Base-by-base conservation (phyloP, 30 jellyfish, hydroid and myxozoan genomes). In the Catostylus mosaicus region DNA sequence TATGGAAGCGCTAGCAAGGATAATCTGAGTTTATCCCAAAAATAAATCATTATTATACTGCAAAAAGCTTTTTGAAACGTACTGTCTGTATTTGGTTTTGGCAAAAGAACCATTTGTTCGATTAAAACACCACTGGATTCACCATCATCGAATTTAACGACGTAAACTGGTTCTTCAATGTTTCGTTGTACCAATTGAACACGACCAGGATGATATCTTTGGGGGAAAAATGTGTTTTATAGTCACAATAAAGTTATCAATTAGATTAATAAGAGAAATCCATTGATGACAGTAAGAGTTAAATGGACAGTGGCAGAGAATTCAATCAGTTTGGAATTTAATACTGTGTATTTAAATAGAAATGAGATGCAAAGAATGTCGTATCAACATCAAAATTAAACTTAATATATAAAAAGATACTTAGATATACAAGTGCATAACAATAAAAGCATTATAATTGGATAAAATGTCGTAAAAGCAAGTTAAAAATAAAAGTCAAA, bases 71-170 rank as follows among this genome's bases (percentile, higher is more conserved):
- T 40, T 40, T 40, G 1, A 48, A 2, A 67, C 95, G 54, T 82
- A 92, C 98, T 86, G 71, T 94, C 99, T 16, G 67, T 60, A 70
- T 96, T 91, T 4, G 97, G 97, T 38, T 70, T 84, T 6, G 99
- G 99, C 71, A 94, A 27, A 20, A 94, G 86, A 56, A 82, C 78
- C 88, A 94, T 75, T 72, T 88, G 92, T 11, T 90, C 96, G 46
- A 88, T 30, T 4, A 86, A 89, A 48, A 88, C 99, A 34, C 87
- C 96, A 73, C 65, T 74, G 18, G 95, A 81, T 29, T 76, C 88
- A 3, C 97, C 99, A 69, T 94, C 99, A 23, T 94, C 99, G 71
- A 88, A 88, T 33, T 74, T 77, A n/a, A 94, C 93, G 37, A 78
- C 77, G 48, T 94, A 94, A 30, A 67, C 60, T 26, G 92, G 84